Percentiles rank a stretch among this genome's conserved stretches.
Conservation (phyloP, 2,113 vertebrate genomes). For the Myanophis thanlyinensis region DNA sequence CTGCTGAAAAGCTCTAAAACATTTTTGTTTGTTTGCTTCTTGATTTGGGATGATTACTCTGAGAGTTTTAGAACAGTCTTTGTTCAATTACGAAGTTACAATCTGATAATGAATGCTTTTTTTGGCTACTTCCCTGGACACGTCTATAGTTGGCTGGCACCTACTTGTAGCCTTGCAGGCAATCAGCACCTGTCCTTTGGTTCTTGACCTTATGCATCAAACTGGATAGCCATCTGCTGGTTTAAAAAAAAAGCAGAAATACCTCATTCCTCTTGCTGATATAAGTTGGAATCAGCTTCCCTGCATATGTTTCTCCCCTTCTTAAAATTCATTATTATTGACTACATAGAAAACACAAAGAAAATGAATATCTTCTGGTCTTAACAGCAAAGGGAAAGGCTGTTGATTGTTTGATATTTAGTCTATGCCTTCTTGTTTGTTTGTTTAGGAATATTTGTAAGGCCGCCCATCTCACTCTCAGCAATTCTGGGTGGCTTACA, state of each 20-base stretch:
- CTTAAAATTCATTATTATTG: not conserved
- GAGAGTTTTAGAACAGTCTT: not conserved
- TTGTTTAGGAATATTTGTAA: too few species aligned
- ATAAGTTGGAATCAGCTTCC: not conserved
- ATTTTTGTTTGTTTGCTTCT: not conserved
- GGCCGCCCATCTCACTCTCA: too few species aligned
- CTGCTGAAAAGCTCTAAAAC: not conserved
- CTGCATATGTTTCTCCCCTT: not conserved
- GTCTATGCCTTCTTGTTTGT: too few species aligned
- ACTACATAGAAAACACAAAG: not conserved
- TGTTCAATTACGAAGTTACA: not conserved
- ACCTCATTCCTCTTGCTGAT: not conserved
- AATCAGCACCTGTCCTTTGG: not conserved
- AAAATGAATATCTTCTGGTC: not conserved
- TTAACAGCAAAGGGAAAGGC: not conserved
- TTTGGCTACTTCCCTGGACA: not conserved
- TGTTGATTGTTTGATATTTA: not conserved
- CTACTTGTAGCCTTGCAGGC: not conserved
- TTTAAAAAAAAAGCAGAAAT: not conserved
- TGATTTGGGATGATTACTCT: not conserved
- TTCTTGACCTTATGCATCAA: not conserved
- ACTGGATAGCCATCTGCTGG: not conserved
- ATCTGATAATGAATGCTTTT: not conserved
- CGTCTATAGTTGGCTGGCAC: not conserved
- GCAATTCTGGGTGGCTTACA: too few species aligned